Evolutionary conservation across 2,113 vertebrate genomes (phyloP).

Genomic region (Spilogale gracilis): DNA sequence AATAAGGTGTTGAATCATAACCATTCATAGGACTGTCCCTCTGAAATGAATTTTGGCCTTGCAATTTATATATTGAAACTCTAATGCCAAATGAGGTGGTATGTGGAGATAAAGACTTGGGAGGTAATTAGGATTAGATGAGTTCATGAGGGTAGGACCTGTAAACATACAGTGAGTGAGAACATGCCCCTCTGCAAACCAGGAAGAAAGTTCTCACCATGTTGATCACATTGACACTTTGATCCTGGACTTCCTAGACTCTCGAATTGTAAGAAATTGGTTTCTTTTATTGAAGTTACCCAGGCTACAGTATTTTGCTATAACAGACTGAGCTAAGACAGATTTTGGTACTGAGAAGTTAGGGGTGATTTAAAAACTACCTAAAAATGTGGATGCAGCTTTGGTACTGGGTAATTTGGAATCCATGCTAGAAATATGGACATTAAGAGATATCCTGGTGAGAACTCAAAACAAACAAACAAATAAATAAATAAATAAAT

Average conservation of each 20-base stretch:
- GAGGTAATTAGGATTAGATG: not conserved
- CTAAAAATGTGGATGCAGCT: not conserved
- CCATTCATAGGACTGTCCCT: not conserved
- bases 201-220: not conserved
- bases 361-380: not conserved
- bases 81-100: not conserved
- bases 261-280: not conserved
- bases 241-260: not conserved
- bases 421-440: not conserved
- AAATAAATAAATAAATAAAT: too few species aligned
- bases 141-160: not conserved
- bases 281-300: not conserved
- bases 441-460: not conserved
- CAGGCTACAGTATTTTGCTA: not conserved
- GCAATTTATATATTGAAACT: not conserved
- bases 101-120: not conserved
- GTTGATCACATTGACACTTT: not conserved
- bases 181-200: not conserved
- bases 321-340: not conserved
- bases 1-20: not conserved
- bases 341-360: not conserved
- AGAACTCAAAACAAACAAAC: not conserved
- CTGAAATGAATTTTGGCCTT: not conserved
- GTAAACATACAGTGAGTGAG: not conserved
- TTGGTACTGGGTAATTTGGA: not conserved